Conservation (phyloP, 2,797 vertebrate species). For the Poecilia picta region DNA sequence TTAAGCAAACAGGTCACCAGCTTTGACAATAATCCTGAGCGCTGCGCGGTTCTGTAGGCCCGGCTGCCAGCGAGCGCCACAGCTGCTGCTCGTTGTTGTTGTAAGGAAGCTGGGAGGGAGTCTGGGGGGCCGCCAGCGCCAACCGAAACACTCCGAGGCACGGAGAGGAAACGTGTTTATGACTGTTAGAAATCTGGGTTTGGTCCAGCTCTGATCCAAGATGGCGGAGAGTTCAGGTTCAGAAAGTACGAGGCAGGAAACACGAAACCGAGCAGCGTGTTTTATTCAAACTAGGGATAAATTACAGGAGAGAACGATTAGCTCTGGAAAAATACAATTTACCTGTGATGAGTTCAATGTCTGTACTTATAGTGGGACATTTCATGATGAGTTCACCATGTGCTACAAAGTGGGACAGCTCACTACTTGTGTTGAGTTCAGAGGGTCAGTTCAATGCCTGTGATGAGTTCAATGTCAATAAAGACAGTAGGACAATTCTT, state of each 20-base stretch:
- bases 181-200: neutral
- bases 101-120: slow-evolving; percentile 61
- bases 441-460: too few species aligned
- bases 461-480: too few species aligned
- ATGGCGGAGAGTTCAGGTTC: too few species aligned
- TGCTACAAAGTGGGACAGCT: neutral
- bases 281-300: neutral
- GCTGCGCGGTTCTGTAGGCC: slow-evolving; percentile 6
- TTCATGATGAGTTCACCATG: neutral
- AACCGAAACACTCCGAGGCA: neutral
- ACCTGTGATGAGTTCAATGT: neutral
- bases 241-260: neutral
- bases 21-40: slow-evolving; percentile 66
- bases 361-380: neutral
- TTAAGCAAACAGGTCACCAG: slow-evolving; percentile 81
- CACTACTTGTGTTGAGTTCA: neutral
- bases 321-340: too few species aligned
- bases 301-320: neutral
- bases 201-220: too few species aligned
- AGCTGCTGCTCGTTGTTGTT: slow-evolving; percentile 67
- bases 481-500: too few species aligned
- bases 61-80: slow-evolving; percentile 37
- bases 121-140: neutral
- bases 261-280: neutral
- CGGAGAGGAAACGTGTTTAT: neutral